phyloP scores from a whole-genome alignment of 2,113 vertebrate genomes.

The Oryzias woworae region DNA sequence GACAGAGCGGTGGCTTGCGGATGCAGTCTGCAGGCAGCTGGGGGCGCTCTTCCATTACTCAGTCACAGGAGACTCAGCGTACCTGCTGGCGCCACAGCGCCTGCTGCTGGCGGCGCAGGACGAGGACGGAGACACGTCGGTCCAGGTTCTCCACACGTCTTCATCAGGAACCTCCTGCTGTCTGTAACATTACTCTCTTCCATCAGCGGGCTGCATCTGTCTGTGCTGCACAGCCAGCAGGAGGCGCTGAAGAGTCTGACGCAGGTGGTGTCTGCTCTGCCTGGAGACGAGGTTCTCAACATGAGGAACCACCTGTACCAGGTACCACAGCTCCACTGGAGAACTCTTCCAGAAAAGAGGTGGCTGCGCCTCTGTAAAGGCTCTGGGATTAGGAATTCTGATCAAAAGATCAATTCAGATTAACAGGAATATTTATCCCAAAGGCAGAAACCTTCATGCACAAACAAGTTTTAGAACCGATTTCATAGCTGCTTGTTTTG shows the following conservation, averaged over 20 bases:
- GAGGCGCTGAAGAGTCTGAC: constrained; percentile 85
- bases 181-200: constrained; percentile 5
- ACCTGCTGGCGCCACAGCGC: constrained; percentile 87
- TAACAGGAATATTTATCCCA: too few relatives aligned
- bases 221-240: constrained; percentile 88
- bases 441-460: too few relatives aligned
- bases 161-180: neutral
- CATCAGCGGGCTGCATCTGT: constrained; percentile 89
- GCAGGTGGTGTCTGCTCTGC: constrained; percentile 79
- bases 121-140: constrained; percentile 95
- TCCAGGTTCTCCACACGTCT: constrained; percentile 17
- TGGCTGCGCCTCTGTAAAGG: too few relatives aligned
- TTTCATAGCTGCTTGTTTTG: too few relatives aligned
- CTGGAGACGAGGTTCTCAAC: constrained; percentile 85
- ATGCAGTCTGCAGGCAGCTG: constrained; percentile 79
- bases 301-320: constrained; percentile 94
- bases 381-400: too few relatives aligned
- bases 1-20: constrained; percentile 69
- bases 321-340: constrained; percentile 67
- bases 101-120: constrained; percentile 89
- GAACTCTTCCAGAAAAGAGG: too few relatives aligned
- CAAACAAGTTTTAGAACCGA: too few relatives aligned
- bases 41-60: constrained; percentile 88
- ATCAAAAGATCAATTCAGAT: too few relatives aligned
- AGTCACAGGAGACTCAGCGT: constrained; percentile 86